phyloP scores from a whole-genome alignment of 2,113 vertebrate species.

The Heliornis fulica region DNA sequence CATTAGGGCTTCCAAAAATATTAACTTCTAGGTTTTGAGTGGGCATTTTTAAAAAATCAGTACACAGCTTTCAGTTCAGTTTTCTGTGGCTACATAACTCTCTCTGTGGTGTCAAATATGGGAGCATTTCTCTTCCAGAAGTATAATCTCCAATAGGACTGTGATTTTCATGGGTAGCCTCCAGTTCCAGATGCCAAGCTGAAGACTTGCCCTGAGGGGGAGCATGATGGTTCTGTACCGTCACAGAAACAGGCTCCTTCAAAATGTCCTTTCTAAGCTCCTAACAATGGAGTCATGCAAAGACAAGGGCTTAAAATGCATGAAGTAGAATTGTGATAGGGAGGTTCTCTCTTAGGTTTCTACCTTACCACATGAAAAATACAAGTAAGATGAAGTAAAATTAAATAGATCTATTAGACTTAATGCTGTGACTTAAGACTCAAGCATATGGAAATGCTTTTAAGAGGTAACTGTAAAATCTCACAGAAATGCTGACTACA shows the following conservation, averaged over 20 bases:
- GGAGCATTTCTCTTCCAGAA: not conserved
- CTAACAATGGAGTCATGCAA: not conserved
- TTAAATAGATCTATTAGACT: not conserved
- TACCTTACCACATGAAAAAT: not conserved
- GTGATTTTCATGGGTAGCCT: not conserved
- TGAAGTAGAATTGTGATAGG: not conserved
- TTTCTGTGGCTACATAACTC: not conserved
- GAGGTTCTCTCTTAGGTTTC: not conserved
- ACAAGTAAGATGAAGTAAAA: not conserved
- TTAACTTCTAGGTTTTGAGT: not conserved
- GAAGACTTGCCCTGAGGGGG: not conserved
- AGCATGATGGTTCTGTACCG: not conserved
- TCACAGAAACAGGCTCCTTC: not conserved
- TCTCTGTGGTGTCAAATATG: not conserved
- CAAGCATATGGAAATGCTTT: not conserved
- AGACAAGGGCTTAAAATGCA: not conserved
- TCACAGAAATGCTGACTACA: not conserved
- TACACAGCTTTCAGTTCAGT: not conserved
- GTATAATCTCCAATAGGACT: accelerated
- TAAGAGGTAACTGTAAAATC: not conserved
- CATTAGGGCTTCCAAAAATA: not conserved
- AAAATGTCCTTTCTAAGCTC: not conserved
- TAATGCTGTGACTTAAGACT: not conserved
- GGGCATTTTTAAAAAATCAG: not conserved
- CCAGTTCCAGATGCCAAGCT: not conserved